These are phyloP conservation scores for Yponomeuta evonymella DNA, from an alignment of 2,888 invertebrate genomes.

Conservation along the genomic window DNA sequence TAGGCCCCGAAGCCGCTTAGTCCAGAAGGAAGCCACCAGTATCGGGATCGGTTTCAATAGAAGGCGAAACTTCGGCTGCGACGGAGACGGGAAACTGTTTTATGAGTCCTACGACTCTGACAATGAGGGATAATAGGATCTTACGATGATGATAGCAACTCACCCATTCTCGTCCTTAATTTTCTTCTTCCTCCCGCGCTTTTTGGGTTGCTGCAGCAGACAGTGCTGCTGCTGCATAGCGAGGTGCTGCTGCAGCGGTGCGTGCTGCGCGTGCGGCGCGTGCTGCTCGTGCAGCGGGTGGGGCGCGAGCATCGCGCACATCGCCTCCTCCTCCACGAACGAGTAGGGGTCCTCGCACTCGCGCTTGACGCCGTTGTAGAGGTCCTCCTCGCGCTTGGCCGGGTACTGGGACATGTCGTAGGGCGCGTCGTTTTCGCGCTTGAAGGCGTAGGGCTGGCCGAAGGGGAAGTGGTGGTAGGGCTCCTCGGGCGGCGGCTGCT, in stretches of 20 bases:
- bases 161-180: constrained; percentile 79
- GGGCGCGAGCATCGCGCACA: constrained; percentile 72
- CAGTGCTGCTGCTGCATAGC: constrained; percentile 61
- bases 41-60: too few relatives aligned
- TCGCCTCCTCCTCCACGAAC: constrained; percentile 87
- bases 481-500: constrained; percentile 38
- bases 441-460: constrained; percentile 54
- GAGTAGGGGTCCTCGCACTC: constrained; percentile 88
- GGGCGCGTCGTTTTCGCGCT: constrained; percentile 61
- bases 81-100: too few relatives aligned
- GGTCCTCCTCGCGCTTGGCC: constrained; percentile 54
- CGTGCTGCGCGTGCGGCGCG: constrained; percentile 24
- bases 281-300: constrained; percentile 37
- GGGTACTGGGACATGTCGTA: constrained; percentile 66
- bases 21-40: too few relatives aligned
- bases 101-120: too few relatives aligned
- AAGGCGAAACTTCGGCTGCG: too few relatives aligned
- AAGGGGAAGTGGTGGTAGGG: constrained; percentile 63
- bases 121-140: background rate
- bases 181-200: constrained; percentile 92
- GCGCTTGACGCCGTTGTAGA: constrained; percentile 72
- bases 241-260: constrained; percentile 43
- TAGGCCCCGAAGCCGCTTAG: too few relatives aligned
- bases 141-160: constrained; percentile 30
- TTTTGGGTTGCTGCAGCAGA: constrained; percentile 81